Evolutionary conservation across 2,797 vertebrate species (phyloP).

Genomic region (Phylloscopus collybita): DNA sequence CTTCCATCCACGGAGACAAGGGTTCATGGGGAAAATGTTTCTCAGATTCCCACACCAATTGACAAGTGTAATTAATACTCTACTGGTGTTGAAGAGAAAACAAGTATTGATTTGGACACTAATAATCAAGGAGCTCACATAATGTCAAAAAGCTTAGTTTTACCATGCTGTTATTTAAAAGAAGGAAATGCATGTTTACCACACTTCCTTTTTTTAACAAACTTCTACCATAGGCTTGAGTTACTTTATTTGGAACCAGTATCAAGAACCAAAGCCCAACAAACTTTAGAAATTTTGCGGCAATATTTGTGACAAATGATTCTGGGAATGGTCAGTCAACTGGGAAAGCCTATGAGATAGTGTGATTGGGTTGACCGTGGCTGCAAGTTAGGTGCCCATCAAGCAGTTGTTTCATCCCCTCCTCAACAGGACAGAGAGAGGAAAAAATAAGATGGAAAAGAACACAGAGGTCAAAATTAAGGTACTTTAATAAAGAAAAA

Average conservation of each 20-base stretch:
- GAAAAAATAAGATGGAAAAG: not conserved
- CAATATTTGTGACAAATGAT: not conserved
- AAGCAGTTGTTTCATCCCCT: accelerated
- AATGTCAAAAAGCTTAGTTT: not conserved
- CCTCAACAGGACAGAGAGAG: not conserved
- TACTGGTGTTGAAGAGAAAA: not conserved
- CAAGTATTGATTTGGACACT: not conserved
- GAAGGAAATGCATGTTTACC: not conserved
- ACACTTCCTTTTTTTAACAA: not conserved
- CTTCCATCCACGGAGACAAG: not conserved
- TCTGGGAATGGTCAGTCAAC: not conserved
- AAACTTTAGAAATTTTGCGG: not conserved
- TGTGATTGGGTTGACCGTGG: not conserved
- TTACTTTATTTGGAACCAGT: not conserved
- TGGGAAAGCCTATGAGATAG: not conserved
- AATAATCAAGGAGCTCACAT: not conserved
- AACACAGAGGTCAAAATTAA: accelerated
- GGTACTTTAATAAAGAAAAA: not conserved
- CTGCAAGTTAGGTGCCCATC: not conserved
- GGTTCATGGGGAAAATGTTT: not conserved
- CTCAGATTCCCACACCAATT: not conserved
- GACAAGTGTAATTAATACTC: not conserved
- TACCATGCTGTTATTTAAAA: not conserved
- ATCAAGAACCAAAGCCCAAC: not conserved
- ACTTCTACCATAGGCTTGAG: not conserved